Evolutionary conservation across 2,797 vertebrate species (phyloP), one percentile per base, ranked within the genome.

Genomic region (Acanthornis magna): DNA sequence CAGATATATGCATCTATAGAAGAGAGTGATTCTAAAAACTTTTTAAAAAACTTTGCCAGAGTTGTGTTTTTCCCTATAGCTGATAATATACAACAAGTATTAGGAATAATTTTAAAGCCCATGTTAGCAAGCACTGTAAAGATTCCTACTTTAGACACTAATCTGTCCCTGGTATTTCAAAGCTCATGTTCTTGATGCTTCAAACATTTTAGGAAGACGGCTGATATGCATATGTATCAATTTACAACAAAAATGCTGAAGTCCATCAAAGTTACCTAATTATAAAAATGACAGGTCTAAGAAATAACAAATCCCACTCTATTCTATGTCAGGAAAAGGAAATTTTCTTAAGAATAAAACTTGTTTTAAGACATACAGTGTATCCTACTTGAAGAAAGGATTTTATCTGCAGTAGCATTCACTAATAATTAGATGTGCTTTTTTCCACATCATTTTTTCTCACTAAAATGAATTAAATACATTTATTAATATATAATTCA

Each of bases 171-270:
- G 18, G 8, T 30, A 21, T 72, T 80, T 91, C 93, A 82, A 85
- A 88, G 72, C 60, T 92, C 36, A 77, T 40, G 18, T 55, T 90
- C 60, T 47, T 62, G 19, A 80, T 17, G 14, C 55, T 96, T 94
- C 48, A 86, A 86, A 91, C 45, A 42, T 60, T 91, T 84, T 57
- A 65, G 58, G 45, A 81, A 83, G 70, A 86, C 34, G 20, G 77
- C 25, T 82, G 57, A 88, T 78, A 91, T 4, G 19, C 16, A 9
- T 23, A 47, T 23, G 6, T 16, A 94, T 83, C 88, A 92, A 48
- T 67, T 95, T 94, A 85, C 83, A 81, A 91, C 83, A 81, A 93
- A 95, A 97, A 94, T 47, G 36, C 47, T 30, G 1, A 50, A 67
- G 70, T 36, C 29, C 45, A 71, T 87, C 95, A 79, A 94, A 91